Base-by-base conservation (phyloP, 1,140 invertebrate species). In the Hyles vespertilio region DNA sequence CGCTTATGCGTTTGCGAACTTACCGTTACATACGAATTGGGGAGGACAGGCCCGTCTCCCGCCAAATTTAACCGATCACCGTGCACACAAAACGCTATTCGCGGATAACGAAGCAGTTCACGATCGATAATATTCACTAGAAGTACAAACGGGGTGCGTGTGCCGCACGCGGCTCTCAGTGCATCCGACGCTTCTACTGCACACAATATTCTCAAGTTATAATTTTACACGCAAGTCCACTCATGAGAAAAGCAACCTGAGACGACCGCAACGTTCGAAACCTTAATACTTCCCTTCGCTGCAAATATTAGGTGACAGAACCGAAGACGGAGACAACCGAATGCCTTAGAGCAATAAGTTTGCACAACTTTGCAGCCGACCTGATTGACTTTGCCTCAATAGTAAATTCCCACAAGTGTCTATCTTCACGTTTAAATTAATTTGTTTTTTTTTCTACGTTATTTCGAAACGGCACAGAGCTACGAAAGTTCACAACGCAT, bases 181-280 rank as follows among this genome's bases (percentile, higher is more conserved):
- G 63, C 72, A 68, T 66, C 76, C 69, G 67, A 75, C 75, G 77
- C 72, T 77, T 63, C 74, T 74, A 80, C 83, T 68, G 66, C 73
- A 81, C 81, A 76, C 79, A 86, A 80, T 86, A 85, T 76, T 86
- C 80, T 81, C 81, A 83, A 85, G 79, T 88, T 87, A 88, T 88
- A 83, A 88, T 79, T 85, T 87, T 84, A 87, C 82, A 83, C 77
- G 77, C 80, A 84, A 77, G 84, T 85, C 81, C 82, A 87, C 82
- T 88, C 84, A 88, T 88, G 84, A 85, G 84, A 88, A 88, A 88
- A 87, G 85, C 78, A 87, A 88, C 84, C 63, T 78, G 85, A 88
- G 82, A 85, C 85, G 85, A 88, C 85, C 85, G 81, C 83, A 88
- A 75, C 78, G 81, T 74, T 83, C 81, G 85, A 88, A 88, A 87